These are phyloP conservation scores for Drosophila sturtevanti DNA, from an alignment of 1,140 invertebrate genomes.

Conservation along the genomic window DNA sequence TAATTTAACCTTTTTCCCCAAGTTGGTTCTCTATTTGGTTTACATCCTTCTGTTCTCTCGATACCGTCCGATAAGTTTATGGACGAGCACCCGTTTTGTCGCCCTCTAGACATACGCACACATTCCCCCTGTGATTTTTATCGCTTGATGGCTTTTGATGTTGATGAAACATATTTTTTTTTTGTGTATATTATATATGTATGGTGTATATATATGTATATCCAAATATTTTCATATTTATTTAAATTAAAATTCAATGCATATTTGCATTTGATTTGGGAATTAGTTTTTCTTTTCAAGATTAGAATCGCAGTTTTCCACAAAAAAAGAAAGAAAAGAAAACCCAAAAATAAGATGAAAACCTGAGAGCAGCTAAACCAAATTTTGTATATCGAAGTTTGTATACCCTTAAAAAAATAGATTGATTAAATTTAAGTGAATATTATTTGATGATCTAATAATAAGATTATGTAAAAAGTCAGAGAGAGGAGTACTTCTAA, in stretches of 20 bases:
- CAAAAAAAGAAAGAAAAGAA: background rate
- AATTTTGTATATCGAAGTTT: background rate
- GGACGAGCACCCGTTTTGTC: background rate
- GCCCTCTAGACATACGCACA: background rate
- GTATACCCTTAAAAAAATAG: background rate
- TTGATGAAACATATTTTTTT: slow-evolving; percentile 26
- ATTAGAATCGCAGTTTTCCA: slow-evolving; percentile 61
- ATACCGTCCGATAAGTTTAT: slow-evolving; percentile 24
- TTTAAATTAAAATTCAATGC: slow-evolving; percentile 67
- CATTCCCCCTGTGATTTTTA: slow-evolving; percentile 63
- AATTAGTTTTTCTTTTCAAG: slow-evolving; percentile 53
- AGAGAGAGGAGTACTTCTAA: too few species aligned
- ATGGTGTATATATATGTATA: slow-evolving; percentile 13
- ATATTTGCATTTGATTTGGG: slow-evolving; percentile 72
- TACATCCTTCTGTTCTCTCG: background rate
- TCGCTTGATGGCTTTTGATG: slow-evolving; percentile 57
- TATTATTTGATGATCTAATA: too few species aligned
- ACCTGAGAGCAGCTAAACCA: background rate
- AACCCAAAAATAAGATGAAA: background rate
- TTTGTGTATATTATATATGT: slow-evolving; percentile 26
- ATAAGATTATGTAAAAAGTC: too few species aligned
- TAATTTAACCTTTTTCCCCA: background rate
- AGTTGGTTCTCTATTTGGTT: background rate
- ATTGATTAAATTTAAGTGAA: too few species aligned
- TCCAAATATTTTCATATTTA: slow-evolving; percentile 59